Percentiles rank a stretch among this genome's conserved stretches.
Conservation (phyloP, 1,140 invertebrate species). For the Heliconius melpomene region DNA sequence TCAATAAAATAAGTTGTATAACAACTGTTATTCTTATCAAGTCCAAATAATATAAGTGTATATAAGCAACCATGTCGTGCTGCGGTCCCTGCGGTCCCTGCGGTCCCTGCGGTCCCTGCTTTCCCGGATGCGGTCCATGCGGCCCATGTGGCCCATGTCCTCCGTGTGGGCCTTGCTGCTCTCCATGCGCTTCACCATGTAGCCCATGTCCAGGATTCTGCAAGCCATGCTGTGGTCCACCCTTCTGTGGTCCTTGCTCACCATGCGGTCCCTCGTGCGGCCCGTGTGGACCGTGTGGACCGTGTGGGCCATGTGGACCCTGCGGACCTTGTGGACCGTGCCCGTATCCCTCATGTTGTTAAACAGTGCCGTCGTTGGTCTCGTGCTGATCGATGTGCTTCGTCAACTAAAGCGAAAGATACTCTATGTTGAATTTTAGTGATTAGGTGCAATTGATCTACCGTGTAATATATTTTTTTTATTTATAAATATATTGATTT, state of each 20-base stretch:
- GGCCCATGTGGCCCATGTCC: conserved; percentile 23
- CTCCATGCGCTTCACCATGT: conserved; percentile 34
- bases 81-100: conserved; percentile 45
- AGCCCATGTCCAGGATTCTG: conserved; percentile 27
- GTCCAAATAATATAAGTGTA: background rate
- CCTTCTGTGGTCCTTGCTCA: conserved; percentile 23
- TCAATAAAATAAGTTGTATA: background rate
- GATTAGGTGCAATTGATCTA: background rate
- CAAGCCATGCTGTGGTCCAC: background rate
- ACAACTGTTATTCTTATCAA: conserved; percentile 12
- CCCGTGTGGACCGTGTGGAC: background rate
- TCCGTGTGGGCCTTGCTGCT: conserved; percentile 36
- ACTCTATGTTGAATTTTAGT: background rate
- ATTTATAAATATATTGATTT: conserved; percentile 13
- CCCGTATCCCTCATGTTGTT: conserved; percentile 1
- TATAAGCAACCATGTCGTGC: conserved; percentile 37
- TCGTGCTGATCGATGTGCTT: background rate
- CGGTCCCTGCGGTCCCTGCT: conserved; percentile 37
- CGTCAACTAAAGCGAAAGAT: background rate
- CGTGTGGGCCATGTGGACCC: background rate
- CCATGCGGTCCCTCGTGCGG: conserved; percentile 31
- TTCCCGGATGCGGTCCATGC: conserved; percentile 26
- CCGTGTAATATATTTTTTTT: background rate
- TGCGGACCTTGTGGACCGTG: conserved; percentile 50
- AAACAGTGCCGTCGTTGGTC: background rate